phyloP scores from a whole-genome alignment of 2,797 vertebrate species.

The Artibeus jamaicensis region DNA sequence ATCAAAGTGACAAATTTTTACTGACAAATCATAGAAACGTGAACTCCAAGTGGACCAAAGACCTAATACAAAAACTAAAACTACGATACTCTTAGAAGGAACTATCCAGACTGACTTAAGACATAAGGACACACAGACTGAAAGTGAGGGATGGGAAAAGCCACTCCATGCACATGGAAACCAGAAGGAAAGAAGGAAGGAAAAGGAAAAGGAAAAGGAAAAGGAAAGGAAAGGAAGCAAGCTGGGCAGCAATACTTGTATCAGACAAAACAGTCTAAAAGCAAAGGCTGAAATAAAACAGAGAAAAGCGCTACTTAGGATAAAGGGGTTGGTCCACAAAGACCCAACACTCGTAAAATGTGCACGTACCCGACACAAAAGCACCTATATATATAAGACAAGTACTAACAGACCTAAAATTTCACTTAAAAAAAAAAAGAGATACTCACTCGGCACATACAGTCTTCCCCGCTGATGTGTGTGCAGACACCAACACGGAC shows the following conservation, averaged over 20 bases:
- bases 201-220: background rate
- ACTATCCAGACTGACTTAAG: background rate
- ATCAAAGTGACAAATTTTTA: too few species aligned
- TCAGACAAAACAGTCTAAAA: background rate
- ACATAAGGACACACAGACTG: background rate
- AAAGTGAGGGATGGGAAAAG: background rate
- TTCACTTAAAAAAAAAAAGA: slow-evolving; percentile 31
- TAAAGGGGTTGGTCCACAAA: background rate
- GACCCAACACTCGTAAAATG: background rate
- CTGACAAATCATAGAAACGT: background rate
- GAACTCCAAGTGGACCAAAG: background rate
- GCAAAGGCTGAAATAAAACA: background rate
- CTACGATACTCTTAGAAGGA: background rate
- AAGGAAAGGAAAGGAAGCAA: background rate
- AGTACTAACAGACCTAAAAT: background rate
- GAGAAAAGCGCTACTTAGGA: background rate
- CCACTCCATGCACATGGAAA: background rate
- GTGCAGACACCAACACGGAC: slow-evolving; percentile 97
- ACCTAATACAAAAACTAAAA: background rate
- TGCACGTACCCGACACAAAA: background rate
- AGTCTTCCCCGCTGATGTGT: slow-evolving; percentile 98
- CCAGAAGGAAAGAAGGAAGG: background rate
- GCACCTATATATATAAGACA: background rate
- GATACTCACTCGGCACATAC: slow-evolving; percentile 97
- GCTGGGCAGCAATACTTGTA: background rate